A percentile compares a stretch with the other conserved stretches of the same genome.
Conservation (phyloP, 2,888 invertebrate species). For the Phytoseiulus persimilis region DNA sequence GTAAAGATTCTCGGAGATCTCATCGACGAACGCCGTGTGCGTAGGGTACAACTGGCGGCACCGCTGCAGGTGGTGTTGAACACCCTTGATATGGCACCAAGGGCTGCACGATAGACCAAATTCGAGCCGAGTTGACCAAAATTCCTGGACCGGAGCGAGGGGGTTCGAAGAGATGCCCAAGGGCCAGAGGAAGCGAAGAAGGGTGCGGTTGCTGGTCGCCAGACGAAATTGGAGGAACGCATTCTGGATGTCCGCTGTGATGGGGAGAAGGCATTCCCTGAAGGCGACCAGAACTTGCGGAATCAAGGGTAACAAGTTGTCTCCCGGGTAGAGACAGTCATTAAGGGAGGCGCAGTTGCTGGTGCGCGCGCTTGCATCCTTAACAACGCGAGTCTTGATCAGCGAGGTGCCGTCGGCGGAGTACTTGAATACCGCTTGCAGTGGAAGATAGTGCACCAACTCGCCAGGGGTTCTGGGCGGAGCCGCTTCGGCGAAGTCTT, state of each 20-base stretch:
- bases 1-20: neutral
- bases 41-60: neutral
- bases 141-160: neutral
- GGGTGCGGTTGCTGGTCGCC: neutral
- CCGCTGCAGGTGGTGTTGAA: neutral
- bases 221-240: conserved; percentile 38
- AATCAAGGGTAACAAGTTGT: conserved; percentile 24
- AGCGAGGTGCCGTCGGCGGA: neutral
- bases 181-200: neutral
- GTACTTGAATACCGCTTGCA: neutral
- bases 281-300: neutral
- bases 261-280: conserved; percentile 41
- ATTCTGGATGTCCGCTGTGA: conserved; percentile 40
- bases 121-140: neutral
- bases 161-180: neutral
- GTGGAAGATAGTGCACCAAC: neutral
- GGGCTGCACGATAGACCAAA: neutral
- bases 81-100: neutral
- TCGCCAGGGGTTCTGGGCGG: neutral
- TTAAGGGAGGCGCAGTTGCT: conserved; percentile 32
- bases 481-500: neutral
- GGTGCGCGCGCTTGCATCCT: neutral
- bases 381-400: neutral
- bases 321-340: conserved; percentile 31
- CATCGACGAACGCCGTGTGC: neutral